Evolutionary conservation across 2,888 invertebrate genomes (phyloP).

Genomic region (Papilio demoleus): DNA sequence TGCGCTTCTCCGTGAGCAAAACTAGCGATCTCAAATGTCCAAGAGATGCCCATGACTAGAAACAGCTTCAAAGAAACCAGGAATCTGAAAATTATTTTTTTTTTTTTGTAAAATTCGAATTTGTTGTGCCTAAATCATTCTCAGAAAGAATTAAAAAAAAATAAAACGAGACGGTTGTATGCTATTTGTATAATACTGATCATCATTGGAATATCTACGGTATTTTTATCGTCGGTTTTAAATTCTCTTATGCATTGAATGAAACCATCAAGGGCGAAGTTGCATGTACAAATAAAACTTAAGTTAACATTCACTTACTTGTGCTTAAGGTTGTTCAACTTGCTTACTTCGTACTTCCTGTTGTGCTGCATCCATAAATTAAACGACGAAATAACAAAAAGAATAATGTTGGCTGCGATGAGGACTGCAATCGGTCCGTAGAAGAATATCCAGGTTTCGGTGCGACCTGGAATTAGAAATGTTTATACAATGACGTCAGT

Average conservation of each 20-base stretch:
- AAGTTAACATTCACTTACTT: conserved; percentile 68
- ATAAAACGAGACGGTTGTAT: neutral
- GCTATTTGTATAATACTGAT: neutral
- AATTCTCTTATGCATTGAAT: neutral
- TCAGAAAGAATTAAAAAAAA: neutral
- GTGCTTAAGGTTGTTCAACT: conserved; percentile 81
- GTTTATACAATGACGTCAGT: neutral
- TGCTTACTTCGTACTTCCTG: conserved; percentile 77
- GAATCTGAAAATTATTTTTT: conserved; percentile 73
- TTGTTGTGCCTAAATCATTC: no score
- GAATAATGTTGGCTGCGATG: conserved; percentile 80
- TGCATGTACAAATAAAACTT: neutral
- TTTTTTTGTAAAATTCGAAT: neutral
- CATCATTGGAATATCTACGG: neutral
- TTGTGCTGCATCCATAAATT: conserved; percentile 82
- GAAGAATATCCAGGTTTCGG: conserved; percentile 86
- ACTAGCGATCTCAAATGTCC: conserved; percentile 87
- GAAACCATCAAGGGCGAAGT: neutral
- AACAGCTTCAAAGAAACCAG: conserved; percentile 86
- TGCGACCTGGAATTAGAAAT: conserved; percentile 64
- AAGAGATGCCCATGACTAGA: conserved; percentile 87
- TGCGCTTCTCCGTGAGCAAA: conserved; percentile 74
- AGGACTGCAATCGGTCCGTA: conserved; percentile 86
- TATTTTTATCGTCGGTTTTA: neutral
- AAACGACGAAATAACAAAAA: conserved; percentile 84